Percentiles rank a stretch among this genome's conserved stretches.
Conservation (phyloP, 2,113 vertebrate genomes). For the Pluvianellus socialis region DNA sequence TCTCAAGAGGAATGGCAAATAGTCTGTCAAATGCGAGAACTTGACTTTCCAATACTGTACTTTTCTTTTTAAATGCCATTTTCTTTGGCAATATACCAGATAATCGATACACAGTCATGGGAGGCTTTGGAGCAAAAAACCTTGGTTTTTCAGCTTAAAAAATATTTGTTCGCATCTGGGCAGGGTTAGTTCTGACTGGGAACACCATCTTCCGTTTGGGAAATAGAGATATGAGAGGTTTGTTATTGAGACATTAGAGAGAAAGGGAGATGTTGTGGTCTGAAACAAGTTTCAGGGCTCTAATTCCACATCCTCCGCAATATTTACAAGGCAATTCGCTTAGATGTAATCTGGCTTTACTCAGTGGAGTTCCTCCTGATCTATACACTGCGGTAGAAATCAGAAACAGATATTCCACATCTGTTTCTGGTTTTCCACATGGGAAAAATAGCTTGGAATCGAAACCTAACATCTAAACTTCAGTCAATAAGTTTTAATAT, state of each 20-base stretch:
- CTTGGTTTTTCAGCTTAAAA: background rate
- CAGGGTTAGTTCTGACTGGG: background rate
- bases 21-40: background rate
- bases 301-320: constrained; percentile 21
- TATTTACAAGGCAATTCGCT: constrained; percentile 19
- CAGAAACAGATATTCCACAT: constrained; percentile 21
- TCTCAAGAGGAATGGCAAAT: background rate
- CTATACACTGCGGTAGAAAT: background rate
- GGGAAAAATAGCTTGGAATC: background rate
- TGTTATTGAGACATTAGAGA: background rate
- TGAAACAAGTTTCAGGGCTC: constrained; percentile 2
- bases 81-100: background rate
- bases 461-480: background rate
- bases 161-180: background rate
- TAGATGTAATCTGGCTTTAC: constrained; percentile 26
- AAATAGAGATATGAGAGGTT: background rate
- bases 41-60: background rate
- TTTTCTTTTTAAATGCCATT: background rate
- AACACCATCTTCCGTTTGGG: background rate
- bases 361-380: background rate
- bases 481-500: background rate
- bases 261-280: background rate
- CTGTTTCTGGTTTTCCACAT: constrained; percentile 22
- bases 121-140: background rate
- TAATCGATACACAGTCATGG: background rate